A percentile compares a stretch with the other conserved stretches of the same genome.
phyloP scores from a whole-genome alignment of 2,888 invertebrate species.

The Cosmia pyralina region DNA sequence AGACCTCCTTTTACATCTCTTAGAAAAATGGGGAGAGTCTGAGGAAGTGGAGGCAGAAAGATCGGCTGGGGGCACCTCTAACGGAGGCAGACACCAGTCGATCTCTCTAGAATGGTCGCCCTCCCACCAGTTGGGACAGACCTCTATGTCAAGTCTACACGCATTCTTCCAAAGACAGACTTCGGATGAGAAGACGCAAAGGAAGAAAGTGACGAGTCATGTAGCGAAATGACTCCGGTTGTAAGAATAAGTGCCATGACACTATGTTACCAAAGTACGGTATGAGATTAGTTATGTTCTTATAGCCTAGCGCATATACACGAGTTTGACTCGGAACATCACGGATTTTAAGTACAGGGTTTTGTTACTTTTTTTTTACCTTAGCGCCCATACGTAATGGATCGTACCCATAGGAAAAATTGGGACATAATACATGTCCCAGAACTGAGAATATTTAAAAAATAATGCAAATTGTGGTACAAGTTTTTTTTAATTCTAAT shows the following conservation, averaged over 20 bases:
- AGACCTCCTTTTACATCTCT: constrained; percentile 93
- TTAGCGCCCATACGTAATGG: neutral
- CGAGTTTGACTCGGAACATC: constrained; percentile 38
- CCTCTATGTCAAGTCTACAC: constrained; percentile 94
- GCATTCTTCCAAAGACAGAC: constrained; percentile 94
- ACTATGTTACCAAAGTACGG: constrained; percentile 86
- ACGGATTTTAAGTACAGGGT: constrained; percentile 43
- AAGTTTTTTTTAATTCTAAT: constrained; percentile 6
- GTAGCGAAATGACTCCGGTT: constrained; percentile 60
- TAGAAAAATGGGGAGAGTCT: constrained; percentile 94
- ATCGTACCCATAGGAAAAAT: constrained; percentile 5
- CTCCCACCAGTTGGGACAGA: constrained; percentile 93
- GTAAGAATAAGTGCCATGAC: constrained; percentile 84
- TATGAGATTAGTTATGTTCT: constrained; percentile 80
- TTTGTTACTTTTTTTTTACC: constrained; percentile 11
- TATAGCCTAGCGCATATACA: constrained; percentile 60
- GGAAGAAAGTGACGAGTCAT: constrained; percentile 78
- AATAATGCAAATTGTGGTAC: neutral
- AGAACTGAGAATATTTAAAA: neutral
- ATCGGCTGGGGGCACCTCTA: constrained; percentile 89
- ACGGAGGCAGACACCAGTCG: constrained; percentile 91
- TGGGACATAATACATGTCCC: neutral
- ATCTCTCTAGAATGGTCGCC: constrained; percentile 94
- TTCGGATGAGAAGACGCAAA: constrained; percentile 85
- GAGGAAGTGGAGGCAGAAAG: constrained; percentile 85